phyloP scores from a whole-genome alignment of 2,888 invertebrate species.

The Lasioglossum leucozonium region DNA sequence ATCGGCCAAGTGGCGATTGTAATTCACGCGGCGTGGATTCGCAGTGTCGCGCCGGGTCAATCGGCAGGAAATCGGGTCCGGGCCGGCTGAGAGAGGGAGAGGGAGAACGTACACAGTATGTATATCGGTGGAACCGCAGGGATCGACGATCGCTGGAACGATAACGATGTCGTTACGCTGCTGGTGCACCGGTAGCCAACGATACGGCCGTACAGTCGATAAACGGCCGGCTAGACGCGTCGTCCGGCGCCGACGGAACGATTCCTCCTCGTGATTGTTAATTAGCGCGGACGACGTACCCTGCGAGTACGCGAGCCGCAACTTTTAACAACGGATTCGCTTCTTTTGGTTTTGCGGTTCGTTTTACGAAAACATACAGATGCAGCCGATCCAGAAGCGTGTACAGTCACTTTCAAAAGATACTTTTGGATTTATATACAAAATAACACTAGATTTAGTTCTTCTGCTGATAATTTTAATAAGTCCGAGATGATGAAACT shows the following conservation, averaged over 20 bases:
- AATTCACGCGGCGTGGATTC: constrained; percentile 19
- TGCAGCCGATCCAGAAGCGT: background rate
- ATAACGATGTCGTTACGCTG: constrained; percentile 71
- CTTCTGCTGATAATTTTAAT: no score
- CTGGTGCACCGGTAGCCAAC: constrained; percentile 27
- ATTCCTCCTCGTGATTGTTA: constrained; percentile 75
- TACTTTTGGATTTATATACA: no score
- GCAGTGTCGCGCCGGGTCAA: background rate
- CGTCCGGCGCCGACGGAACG: constrained; percentile 71
- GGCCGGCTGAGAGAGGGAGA: constrained; percentile 18
- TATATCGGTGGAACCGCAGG: constrained; percentile 47
- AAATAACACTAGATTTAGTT: no score
- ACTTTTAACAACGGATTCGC: background rate
- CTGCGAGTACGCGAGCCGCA: background rate
- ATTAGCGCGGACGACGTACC: constrained; percentile 65
- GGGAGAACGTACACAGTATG: background rate
- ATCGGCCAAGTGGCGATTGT: constrained; percentile 14
- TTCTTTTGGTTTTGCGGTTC: background rate
- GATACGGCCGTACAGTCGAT: constrained; percentile 62
- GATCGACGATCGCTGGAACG: constrained; percentile 62
- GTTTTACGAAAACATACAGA: background rate
- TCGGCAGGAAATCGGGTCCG: constrained; percentile 7
- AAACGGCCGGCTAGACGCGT: constrained; percentile 68
- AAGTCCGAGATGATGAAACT: no score
- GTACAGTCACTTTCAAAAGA: no score